A percentile compares a stretch with the other conserved stretches of the same genome.
phyloP scores from a whole-genome alignment of 2,888 invertebrate species.

The Polydrusus pterygomalis region DNA sequence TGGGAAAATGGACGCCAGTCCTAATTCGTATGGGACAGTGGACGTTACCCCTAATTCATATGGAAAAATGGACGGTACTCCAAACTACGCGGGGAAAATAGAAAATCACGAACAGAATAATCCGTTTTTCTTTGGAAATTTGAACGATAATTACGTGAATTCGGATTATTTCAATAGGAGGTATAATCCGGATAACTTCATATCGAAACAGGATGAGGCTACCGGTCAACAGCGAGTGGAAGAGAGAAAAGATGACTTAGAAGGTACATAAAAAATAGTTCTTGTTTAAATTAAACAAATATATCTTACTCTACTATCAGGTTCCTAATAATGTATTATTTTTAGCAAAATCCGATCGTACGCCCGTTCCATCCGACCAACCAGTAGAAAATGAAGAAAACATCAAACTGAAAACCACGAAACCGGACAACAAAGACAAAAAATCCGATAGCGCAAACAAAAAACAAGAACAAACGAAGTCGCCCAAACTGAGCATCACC shows the following conservation, averaged over 20 bases:
- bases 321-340: no score
- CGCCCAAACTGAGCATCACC: constrained; percentile 68
- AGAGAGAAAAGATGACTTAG: constrained; percentile 1
- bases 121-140: constrained; percentile 67
- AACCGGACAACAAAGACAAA: constrained; percentile 56
- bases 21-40: constrained; percentile 9
- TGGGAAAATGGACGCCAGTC: constrained; percentile 5
- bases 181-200: constrained; percentile 66
- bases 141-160: constrained; percentile 64
- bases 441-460: constrained; percentile 52
- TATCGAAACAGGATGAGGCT: constrained; percentile 33
- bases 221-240: constrained; percentile 10
- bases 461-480: constrained; percentile 59
- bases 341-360: constrained; percentile 20
- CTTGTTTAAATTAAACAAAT: no score
- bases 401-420: constrained; percentile 62
- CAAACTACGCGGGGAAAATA: neutral
- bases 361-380: constrained; percentile 23
- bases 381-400: constrained; percentile 69
- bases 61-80: constrained; percentile 17
- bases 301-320: no score
- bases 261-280: constrained; percentile 13
- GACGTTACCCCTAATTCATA: constrained; percentile 25
- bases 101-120: constrained; percentile 58
- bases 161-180: constrained; percentile 65